Conservation (phyloP, 2,888 invertebrate species). For the Chromoteleia sp. region DNA sequence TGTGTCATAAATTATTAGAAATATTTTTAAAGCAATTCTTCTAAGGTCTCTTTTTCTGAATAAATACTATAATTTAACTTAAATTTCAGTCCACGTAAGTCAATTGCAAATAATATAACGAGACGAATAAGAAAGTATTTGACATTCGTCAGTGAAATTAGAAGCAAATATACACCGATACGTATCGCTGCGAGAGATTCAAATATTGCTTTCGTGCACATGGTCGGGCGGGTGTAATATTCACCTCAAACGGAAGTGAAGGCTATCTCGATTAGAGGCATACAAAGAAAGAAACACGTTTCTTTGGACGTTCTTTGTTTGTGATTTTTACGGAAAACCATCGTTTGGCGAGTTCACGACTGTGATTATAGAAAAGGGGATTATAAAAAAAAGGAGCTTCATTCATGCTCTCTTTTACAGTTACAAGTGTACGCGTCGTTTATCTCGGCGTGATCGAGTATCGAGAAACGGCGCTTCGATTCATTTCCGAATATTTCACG, state of each 20-base stretch:
- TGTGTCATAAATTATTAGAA: no score
- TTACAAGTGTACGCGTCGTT: conserved; percentile 20
- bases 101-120: no score
- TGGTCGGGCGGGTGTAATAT: conserved; percentile 29
- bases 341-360: neutral
- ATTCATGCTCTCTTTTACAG: conserved; percentile 16
- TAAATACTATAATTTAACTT: no score
- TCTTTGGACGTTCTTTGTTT: conserved; percentile 21
- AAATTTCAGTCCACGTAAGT: no score
- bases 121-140: no score
- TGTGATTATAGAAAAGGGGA: neutral
- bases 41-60: no score
- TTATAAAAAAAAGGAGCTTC: conserved; percentile 4
- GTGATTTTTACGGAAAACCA: neutral
- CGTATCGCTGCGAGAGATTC: conserved; percentile 22
- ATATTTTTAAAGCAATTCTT: no score
- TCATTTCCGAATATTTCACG: conserved; percentile 23
- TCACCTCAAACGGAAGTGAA: conserved; percentile 41
- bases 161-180: conserved; percentile 6
- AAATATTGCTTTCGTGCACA: conserved; percentile 37
- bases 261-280: conserved; percentile 42
- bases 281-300: conserved; percentile 19
- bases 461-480: conserved; percentile 13
- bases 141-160: conserved; percentile 22
- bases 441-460: conserved; percentile 4